Evolutionary conservation across 2,797 vertebrate species (phyloP).

Genomic region (Sciurus carolinensis): DNA sequence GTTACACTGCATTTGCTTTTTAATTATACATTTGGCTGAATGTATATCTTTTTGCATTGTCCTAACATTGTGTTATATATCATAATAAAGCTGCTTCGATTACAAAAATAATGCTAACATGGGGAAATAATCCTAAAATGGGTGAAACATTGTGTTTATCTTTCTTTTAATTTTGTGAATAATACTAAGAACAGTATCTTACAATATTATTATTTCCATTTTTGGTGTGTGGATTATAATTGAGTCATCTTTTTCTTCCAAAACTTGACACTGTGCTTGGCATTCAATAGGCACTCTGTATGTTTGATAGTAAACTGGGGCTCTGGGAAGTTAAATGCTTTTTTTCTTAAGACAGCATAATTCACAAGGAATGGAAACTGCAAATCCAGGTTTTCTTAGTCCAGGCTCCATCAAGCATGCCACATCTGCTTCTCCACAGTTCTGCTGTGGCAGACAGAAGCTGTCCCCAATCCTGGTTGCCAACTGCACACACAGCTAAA

Average conservation of each 20-base stretch:
- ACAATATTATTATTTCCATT: background rate
- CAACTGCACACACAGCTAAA: slow-evolving; percentile 37
- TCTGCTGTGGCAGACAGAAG: slow-evolving; percentile 54
- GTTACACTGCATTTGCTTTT: slow-evolving; percentile 14
- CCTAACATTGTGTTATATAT: background rate
- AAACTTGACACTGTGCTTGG: background rate
- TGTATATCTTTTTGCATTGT: background rate
- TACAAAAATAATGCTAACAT: background rate
- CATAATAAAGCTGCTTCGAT: background rate
- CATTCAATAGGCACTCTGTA: background rate
- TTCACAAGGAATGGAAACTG: background rate
- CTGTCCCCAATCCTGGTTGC: background rate
- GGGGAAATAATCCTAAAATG: background rate
- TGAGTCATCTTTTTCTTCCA: slow-evolving; percentile 5
- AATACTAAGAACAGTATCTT: background rate
- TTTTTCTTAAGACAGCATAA: background rate
- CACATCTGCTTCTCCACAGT: background rate
- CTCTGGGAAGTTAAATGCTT: background rate
- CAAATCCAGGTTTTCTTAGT: slow-evolving; percentile 29
- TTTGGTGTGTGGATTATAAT: background rate
- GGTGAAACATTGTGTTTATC: slow-evolving; percentile 6
- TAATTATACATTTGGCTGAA: slow-evolving; percentile 30
- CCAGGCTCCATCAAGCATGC: background rate
- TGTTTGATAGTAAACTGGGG: background rate
- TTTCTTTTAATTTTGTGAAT: slow-evolving; percentile 16